Evolutionary conservation across 2,113 vertebrate species (phyloP), one percentile per base, ranked within the genome.

Genomic region (Bubo blakistoni): DNA sequence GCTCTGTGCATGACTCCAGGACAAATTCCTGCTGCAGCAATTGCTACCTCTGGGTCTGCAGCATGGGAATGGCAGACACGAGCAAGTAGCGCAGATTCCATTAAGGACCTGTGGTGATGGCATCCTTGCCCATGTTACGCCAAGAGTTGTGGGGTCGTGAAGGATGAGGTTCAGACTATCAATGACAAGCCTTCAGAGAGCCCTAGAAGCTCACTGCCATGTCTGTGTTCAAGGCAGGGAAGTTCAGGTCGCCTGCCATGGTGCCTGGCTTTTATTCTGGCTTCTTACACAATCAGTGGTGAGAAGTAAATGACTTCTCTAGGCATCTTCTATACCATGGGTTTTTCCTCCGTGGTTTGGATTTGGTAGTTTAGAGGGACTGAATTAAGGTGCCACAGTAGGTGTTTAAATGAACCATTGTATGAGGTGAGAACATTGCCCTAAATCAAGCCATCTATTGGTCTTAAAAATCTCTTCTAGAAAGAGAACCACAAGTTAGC

Each of bases 71-170:
- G 6, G 3, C 59, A 79, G 73, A 27, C 42, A 12, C 0, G 0
- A 65, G 69, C 40, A 82, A 49, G 85, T 11, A 21, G 44, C 69
- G 58, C 47, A 71, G 57, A 34, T 59, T 55, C 52, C 80, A 42
- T 20, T 0, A 0, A 73, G 66, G 58, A 36, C 44, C n/a, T 67
- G 71, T 0, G 11, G 72, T 40, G 71, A 36, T 32, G 42, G 27
- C 11, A 24, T 44, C 79, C 54, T 89, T 55, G 22, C 14, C 62
- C 72, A 2, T 34, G 30, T 36, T 55, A 19, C 8, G 2, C 29
- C 18, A 30, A 42, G 66, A 77, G 59, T 25, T 76, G 38, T 25
- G 30, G 1, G 2, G 30, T 81, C 54, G 24, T 72, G 59, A 65
- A 81, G 40, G 61, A 30, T 52, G 69, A 71, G 61, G n/a, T 52